A percentile compares a stretch with the other conserved stretches of the same genome.
Evolutionary conservation across 2,888 invertebrate species (phyloP).

Genomic region (Amitus sp.): DNA sequence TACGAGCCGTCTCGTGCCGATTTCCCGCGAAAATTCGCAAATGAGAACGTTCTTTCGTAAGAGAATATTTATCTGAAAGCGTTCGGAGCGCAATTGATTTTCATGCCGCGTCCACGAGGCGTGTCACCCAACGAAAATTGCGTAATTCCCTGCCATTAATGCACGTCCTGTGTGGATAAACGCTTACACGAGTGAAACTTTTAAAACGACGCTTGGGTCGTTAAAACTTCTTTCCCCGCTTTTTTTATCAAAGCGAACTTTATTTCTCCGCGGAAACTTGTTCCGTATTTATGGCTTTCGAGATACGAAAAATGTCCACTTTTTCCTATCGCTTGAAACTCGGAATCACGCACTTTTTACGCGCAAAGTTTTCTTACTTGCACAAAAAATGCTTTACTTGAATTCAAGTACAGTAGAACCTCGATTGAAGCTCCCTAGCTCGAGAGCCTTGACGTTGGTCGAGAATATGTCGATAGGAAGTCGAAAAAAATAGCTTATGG

Average conservation of each 20-base stretch:
- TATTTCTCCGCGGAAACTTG: background rate
- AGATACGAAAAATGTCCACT: background rate
- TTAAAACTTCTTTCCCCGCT: background rate
- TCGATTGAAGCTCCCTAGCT: too few relatives aligned
- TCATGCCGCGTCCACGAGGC: background rate
- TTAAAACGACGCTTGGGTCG: background rate
- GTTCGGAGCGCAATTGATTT: background rate
- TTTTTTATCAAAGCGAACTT: background rate
- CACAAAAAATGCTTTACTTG: too few relatives aligned
- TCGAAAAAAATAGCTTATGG: too few relatives aligned
- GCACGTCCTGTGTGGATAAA: conserved; percentile 1
- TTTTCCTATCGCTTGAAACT: too few relatives aligned
- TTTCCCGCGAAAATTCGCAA: background rate
- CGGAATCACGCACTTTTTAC: too few relatives aligned
- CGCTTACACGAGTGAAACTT: background rate
- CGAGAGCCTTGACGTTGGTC: too few relatives aligned
- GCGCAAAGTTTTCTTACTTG: too few relatives aligned
- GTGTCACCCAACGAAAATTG: conserved; percentile 1
- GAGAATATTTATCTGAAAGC: background rate
- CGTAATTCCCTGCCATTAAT: background rate
- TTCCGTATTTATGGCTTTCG: background rate
- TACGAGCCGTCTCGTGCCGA: background rate
- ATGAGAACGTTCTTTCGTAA: conserved; percentile 2
- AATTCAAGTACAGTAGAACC: too few relatives aligned
- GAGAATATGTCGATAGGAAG: too few relatives aligned